Conservation (phyloP, 2,113 vertebrate genomes). For the Siniperca knerii region DNA sequence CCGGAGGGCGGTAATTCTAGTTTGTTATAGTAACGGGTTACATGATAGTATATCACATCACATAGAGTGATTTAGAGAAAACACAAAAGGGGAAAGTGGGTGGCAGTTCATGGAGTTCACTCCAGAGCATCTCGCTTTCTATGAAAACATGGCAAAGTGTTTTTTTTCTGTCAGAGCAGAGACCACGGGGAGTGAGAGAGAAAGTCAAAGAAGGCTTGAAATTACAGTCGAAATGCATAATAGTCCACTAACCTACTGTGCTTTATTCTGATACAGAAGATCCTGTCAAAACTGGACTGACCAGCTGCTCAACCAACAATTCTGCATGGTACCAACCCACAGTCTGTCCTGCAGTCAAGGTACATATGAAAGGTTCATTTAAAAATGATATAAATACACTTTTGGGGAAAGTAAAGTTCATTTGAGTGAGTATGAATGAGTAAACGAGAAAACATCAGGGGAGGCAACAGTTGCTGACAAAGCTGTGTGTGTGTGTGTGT, state of each 20-base stretch:
- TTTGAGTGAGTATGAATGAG: slow-evolving; percentile 13
- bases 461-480: slow-evolving; percentile 75
- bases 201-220: slow-evolving; percentile 4
- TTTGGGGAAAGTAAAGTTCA: neutral
- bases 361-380: neutral
- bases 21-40: neutral
- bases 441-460: slow-evolving; percentile 64
- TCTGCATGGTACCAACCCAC: neutral
- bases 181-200: slow-evolving; percentile 20
- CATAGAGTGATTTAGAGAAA: slow-evolving; percentile 25
- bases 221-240: slow-evolving; percentile 12
- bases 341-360: neutral
- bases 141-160: slow-evolving; percentile 43
- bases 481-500: slow-evolving; percentile 50
- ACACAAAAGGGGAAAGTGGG: slow-evolving; percentile 12
- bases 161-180: slow-evolving; percentile 30
- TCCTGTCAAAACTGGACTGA: slow-evolving; percentile 31
- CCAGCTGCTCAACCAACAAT: neutral
- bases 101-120: slow-evolving; percentile 51
- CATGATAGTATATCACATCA: neutral
- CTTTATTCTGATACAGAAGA: slow-evolving; percentile 28
- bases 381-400: neutral
- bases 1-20: too few species aligned
- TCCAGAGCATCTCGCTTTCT: slow-evolving; percentile 50
- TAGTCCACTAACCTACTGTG: slow-evolving; percentile 25